Evolutionary conservation across 2,888 invertebrate species (phyloP).

Genomic region (Coecobrya sp.): DNA sequence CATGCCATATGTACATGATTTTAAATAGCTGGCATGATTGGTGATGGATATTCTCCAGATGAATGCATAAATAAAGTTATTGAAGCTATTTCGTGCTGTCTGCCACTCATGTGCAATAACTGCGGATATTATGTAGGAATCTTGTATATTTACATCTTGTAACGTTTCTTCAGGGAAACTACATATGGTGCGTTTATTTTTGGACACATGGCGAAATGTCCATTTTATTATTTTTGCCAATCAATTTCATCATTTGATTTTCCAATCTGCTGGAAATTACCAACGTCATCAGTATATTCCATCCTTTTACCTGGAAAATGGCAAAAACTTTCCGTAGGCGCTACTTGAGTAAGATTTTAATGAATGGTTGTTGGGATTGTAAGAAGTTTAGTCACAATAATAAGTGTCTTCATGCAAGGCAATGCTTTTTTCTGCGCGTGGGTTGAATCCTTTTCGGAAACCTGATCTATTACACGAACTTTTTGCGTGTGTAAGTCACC

Average conservation of each 20-base stretch:
- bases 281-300: neutral
- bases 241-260: conserved; percentile 16
- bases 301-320: neutral
- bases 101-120: neutral
- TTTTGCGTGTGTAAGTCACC: no score
- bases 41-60: conserved; percentile 44
- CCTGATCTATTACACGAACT: neutral
- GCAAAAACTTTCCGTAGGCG: neutral
- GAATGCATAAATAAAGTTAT: neutral
- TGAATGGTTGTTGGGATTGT: neutral
- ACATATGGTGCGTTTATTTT: neutral
- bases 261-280: conserved; percentile 20
- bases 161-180: conserved; percentile 11
- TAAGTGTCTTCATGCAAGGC: neutral
- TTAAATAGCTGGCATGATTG: conserved; percentile 12
- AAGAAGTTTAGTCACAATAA: neutral
- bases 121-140: neutral
- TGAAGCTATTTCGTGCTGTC: neutral
- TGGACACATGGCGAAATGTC: neutral
- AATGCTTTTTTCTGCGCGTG: neutral
- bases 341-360: conserved; percentile 1
- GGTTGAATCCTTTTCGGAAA: neutral
- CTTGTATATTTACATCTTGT: neutral
- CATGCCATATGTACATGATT: conserved; percentile 36
- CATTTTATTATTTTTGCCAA: conserved; percentile 27